phyloP scores from a whole-genome alignment of 2,888 invertebrate species.

The Oscheius sp. region DNA sequence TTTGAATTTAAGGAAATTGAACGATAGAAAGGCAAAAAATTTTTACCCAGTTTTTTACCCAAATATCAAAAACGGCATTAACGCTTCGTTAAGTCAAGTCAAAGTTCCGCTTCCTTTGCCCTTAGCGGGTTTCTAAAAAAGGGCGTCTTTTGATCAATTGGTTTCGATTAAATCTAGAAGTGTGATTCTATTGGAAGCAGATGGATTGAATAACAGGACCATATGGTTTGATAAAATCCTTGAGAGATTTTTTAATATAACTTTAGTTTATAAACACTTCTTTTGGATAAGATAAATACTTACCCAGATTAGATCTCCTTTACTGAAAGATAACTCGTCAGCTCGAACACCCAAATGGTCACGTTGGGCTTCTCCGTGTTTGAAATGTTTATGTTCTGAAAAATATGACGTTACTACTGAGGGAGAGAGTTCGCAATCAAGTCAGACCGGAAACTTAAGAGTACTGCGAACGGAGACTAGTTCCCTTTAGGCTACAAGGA shows the following conservation, averaged over 20 bases:
- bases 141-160: too few species aligned
- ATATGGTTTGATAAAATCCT: too few species aligned
- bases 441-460: constrained; percentile 22
- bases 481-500: not conserved
- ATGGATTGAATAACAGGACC: too few species aligned
- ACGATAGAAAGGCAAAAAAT: not conserved
- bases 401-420: constrained; percentile 33
- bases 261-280: not conserved
- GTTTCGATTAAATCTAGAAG: too few species aligned
- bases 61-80: too few species aligned
- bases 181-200: too few species aligned
- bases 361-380: constrained; percentile 71
- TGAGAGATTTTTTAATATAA: not conserved
- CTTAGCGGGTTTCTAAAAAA: too few species aligned
- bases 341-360: constrained; percentile 71
- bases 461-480: constrained; percentile 13
- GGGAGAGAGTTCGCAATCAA: constrained; percentile 27
- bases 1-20: not conserved
- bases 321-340: constrained; percentile 71
- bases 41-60: too few species aligned
- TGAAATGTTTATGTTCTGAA: constrained; percentile 71
- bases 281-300: constrained; percentile 47
- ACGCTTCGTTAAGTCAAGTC: too few species aligned
- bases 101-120: too few species aligned
- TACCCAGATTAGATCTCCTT: constrained; percentile 73